phyloP scores from a whole-genome alignment of 2,797 vertebrate genomes.

The Sphenodon punctatus region DNA sequence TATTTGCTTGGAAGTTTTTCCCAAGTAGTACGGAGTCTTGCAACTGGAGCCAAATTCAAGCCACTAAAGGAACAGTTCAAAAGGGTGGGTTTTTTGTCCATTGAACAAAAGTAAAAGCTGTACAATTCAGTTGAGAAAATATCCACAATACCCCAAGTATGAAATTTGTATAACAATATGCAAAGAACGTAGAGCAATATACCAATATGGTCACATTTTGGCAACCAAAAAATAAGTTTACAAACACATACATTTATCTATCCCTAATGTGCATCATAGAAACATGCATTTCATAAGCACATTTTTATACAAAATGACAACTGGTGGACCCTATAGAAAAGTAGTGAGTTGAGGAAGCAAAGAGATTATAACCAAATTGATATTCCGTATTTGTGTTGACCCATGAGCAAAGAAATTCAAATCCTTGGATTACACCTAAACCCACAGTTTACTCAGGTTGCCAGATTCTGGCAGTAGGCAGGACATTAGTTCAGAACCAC shows the following conservation, averaged over 20 bases:
- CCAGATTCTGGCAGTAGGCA: background rate
- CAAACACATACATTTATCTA: too few species aligned
- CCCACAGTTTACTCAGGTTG: background rate
- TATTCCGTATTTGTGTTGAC: background rate
- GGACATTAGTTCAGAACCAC: background rate
- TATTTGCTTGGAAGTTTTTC: constrained; percentile 99
- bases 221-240: background rate
- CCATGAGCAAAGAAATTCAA: background rate
- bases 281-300: fast-evolving
- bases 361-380: background rate
- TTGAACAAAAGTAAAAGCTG: background rate
- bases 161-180: background rate
- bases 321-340: background rate
- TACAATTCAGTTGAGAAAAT: background rate
- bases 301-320: background rate
- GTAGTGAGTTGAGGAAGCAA: background rate
- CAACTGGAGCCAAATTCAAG: constrained; percentile 94
- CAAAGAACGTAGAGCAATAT: fast-evolving
- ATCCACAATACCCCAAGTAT: background rate
- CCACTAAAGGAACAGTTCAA: constrained; percentile 78
- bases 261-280: background rate
- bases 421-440: background rate
- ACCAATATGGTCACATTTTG: background rate
- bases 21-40: constrained; percentile 95
- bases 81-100: background rate